Percentiles rank a stretch among this genome's conserved stretches.
Evolutionary conservation across 2,113 vertebrate species (phyloP).

Genomic region (Stegastes partitus): DNA sequence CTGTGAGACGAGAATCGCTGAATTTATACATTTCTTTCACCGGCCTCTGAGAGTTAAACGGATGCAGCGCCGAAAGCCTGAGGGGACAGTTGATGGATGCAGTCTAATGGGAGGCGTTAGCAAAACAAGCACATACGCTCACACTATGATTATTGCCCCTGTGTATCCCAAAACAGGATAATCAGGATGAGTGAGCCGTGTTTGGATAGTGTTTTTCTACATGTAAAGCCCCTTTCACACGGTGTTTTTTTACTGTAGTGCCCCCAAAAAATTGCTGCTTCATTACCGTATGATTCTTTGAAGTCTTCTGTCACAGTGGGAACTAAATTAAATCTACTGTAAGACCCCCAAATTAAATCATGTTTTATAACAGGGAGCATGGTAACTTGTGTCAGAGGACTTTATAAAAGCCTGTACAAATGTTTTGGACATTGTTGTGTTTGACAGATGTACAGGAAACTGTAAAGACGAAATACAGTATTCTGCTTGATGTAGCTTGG

Average conservation of each 20-base stretch:
- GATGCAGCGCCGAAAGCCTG: slow-evolving; percentile 6
- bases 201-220: slow-evolving; percentile 23
- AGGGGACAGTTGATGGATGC: slow-evolving; percentile 43
- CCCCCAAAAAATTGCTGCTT: not conserved
- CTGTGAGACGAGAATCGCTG: not conserved
- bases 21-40: slow-evolving; percentile 5
- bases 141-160: slow-evolving; percentile 49
- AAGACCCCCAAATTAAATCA: not conserved
- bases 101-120: slow-evolving; percentile 40
- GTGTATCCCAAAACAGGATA: slow-evolving; percentile 68
- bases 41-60: slow-evolving; percentile 10
- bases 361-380: not conserved
- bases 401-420: not conserved
- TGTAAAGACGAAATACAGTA: too few species aligned
- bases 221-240: not conserved
- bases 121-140: slow-evolving; percentile 35
- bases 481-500: not conserved
- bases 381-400: not conserved
- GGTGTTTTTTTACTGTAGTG: not conserved
- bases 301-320: not conserved
- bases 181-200: slow-evolving; percentile 61
- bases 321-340: not conserved
- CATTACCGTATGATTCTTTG: not conserved
- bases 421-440: not conserved
- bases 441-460: too few species aligned